Evolutionary conservation across 2,888 invertebrate genomes (phyloP), one percentile per base, ranked within the genome.

Genomic region (Calliphora vomitoria): DNA sequence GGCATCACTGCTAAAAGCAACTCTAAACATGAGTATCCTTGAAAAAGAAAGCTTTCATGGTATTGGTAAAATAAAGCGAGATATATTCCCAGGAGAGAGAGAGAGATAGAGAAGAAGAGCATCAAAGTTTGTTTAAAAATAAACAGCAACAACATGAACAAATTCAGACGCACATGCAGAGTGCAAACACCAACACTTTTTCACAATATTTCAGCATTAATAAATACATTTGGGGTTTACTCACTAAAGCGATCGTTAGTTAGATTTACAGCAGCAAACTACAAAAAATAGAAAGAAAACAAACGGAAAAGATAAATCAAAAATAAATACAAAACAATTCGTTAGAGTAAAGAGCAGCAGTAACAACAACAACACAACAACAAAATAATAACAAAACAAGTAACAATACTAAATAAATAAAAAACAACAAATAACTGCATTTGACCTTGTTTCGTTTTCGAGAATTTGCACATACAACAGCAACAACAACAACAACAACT

Each of bases 391-490:
- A 66, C 66, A 78, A 80, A 82, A 58, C 71, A 66, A 85, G 60
- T 47, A 82, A 80, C 41, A 71, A 88, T 71, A 78, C 31, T 66
- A 20, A 80, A 82, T 76, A 62, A 62, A 71, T 55, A 58, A 25
- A 20, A 47, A 76, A 38, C 69, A 71, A 53, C n/a, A 82, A 81
- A 85, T 75, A 88, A 89, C 85, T 89, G 89, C 89, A 89, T 88
- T 86, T 89, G 88, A 89, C 87, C 89, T 89, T 89, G 89, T 89
- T 89, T 89, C 78, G 80, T 88, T 88, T 87, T 83, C 41, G 66
- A 76, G 84, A 78, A 86, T 72, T 82, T 82, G 76, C 55, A 82
- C 76, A 81, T 83, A 74, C 68, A 71, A 74, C 62, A 80, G 68
- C 50, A 74, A 44, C 8, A 58, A 68, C 64, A 74, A 64, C 31